A percentile compares a stretch with the other conserved stretches of the same genome.
Conservation (phyloP, 2,113 vertebrate genomes). For the Brienomyrus brachyistius region DNA sequence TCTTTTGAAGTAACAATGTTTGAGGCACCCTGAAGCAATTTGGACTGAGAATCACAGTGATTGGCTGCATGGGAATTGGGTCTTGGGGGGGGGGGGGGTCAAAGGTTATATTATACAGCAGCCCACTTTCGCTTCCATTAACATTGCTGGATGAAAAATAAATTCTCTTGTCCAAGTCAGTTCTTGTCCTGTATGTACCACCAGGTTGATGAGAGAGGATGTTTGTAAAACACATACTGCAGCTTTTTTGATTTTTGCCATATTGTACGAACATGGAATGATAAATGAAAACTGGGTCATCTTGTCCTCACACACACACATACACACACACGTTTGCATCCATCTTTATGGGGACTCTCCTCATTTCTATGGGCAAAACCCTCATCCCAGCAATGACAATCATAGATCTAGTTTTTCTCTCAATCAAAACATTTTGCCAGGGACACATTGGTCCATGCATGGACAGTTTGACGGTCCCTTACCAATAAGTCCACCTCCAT, state of each 20-base stretch:
- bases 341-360: not conserved
- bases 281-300: not conserved
- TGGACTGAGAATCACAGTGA: not conserved
- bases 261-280: too few relatives aligned
- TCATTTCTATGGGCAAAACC: not conserved
- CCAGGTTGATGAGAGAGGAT: not conserved
- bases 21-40: not conserved
- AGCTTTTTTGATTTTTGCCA: not conserved
- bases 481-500: not conserved
- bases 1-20: not conserved
- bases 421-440: not conserved
- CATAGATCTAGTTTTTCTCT: not conserved
- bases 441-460: not conserved
- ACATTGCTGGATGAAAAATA: not conserved
- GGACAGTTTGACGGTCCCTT: not conserved
- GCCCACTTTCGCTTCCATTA: not conserved
- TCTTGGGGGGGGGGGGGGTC: not conserved
- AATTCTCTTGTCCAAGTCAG: not conserved
- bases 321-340: not conserved
- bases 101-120: not conserved
- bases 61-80: not conserved
- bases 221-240: not conserved
- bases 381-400: not conserved
- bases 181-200: not conserved
- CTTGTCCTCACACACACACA: not conserved